These are phyloP conservation scores for Mus caroli DNA, from an alignment of 2,797 vertebrate genomes.

Conservation along the genomic window DNA sequence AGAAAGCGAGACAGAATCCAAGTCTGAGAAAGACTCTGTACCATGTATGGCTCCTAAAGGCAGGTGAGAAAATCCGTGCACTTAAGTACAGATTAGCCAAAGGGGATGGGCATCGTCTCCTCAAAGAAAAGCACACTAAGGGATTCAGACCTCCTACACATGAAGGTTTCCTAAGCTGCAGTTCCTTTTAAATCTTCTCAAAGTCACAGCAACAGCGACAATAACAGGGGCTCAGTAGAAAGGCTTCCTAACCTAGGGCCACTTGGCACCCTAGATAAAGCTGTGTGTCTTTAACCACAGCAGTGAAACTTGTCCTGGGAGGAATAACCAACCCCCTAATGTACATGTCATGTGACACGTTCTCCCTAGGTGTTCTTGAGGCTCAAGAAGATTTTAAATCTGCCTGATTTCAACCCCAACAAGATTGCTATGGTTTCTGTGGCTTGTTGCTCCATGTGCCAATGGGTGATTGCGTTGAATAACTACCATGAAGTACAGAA, in stretches of 20 bases:
- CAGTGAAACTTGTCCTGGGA: not conserved
- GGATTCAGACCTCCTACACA: not conserved
- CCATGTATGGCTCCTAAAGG: not conserved
- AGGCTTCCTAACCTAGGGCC: not conserved
- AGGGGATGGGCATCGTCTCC: too few relatives aligned
- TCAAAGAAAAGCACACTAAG: not conserved
- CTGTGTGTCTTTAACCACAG: not conserved
- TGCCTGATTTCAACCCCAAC: slow-evolving; percentile 86
- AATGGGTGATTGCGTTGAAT: slow-evolving; percentile 88
- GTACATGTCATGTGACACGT: not conserved
- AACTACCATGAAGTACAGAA: slow-evolving; percentile 86
- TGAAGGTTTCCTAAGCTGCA: not conserved
- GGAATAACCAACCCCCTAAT: not conserved
- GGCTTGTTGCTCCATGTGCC: slow-evolving; percentile 88
- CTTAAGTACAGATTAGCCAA: not conserved
- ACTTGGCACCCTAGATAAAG: not conserved
- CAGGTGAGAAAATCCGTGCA: not conserved
- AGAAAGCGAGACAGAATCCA: not conserved
- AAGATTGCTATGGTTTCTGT: slow-evolving; percentile 86
- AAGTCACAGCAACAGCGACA: not conserved
- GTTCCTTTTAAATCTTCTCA: not conserved
- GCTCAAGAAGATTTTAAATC: slow-evolving; percentile 83
- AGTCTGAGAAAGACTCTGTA: not conserved
- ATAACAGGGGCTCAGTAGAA: fast-evolving
- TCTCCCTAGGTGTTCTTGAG: slow-evolving; percentile 84